phyloP scores from a whole-genome alignment of 2,888 invertebrate species.

The Laothoe populi region DNA sequence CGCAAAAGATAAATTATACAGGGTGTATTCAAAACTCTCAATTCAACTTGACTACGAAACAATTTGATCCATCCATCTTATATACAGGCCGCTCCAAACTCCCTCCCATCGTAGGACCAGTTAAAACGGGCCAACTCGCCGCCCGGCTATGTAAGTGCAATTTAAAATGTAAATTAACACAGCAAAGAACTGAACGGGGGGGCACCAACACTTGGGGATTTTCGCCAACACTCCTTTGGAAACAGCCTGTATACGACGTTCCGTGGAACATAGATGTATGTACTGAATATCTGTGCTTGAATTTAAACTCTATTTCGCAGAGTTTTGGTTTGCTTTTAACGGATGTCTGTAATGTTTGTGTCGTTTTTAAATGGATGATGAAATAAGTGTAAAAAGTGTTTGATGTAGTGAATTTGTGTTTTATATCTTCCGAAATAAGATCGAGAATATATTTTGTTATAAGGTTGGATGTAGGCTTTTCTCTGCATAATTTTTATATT shows the following conservation, averaged over 20 bases:
- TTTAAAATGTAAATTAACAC: constrained; percentile 86
- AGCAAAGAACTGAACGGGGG: constrained; percentile 70
- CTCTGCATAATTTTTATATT: constrained; percentile 62
- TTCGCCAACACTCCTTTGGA: constrained; percentile 72
- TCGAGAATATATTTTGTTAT: constrained; percentile 45
- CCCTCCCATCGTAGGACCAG: constrained; percentile 49
- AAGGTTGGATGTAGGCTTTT: constrained; percentile 58
- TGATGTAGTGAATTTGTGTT: constrained; percentile 40
- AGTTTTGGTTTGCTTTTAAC: not conserved
- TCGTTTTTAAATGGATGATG: constrained; percentile 8
- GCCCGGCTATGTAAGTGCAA: constrained; percentile 83
- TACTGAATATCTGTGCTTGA: not conserved
- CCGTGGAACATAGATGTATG: not conserved
- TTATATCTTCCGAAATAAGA: constrained; percentile 34
- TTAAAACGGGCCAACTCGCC: constrained; percentile 78
- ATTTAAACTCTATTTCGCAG: not conserved
- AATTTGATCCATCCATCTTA: constrained; percentile 24
- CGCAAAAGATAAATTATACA: constrained; percentile 16
- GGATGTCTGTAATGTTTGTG: constrained; percentile 7
- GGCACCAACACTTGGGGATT: constrained; percentile 62
- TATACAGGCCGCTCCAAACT: constrained; percentile 45
- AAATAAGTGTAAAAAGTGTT: constrained; percentile 45
- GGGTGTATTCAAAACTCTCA: constrained; percentile 13
- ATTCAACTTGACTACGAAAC: constrained; percentile 12
- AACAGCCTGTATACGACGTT: constrained; percentile 19